Evolutionary conservation across 2,888 invertebrate genomes (phyloP).

Genomic region (Pyralis farinalis): DNA sequence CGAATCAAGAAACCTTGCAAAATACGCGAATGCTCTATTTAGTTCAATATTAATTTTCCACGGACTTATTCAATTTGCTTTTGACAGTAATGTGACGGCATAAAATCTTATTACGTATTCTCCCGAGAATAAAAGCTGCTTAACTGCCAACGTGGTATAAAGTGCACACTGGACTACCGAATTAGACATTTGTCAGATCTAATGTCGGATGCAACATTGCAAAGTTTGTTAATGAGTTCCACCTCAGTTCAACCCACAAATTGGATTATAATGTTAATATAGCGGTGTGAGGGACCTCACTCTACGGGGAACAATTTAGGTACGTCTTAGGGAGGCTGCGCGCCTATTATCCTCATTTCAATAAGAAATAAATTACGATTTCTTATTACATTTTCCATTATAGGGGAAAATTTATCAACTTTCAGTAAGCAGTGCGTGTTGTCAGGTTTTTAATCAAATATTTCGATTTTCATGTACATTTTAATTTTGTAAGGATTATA

Average conservation of each 20-base stretch:
- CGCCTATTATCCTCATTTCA: slow-evolving; percentile 77
- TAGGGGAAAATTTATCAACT: slow-evolving; percentile 68
- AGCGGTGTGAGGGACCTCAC: slow-evolving; percentile 53
- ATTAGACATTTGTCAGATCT: slow-evolving; percentile 36
- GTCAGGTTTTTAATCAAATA: slow-evolving; percentile 62
- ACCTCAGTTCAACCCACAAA: slow-evolving; percentile 64
- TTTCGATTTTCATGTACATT: too few species aligned
- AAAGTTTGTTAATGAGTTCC: slow-evolving; percentile 72
- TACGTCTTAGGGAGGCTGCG: slow-evolving; percentile 57
- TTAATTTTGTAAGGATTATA: too few species aligned
- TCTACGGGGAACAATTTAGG: slow-evolving; percentile 59
- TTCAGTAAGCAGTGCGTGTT: slow-evolving; percentile 60
- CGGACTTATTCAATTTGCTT: slow-evolving; percentile 47
- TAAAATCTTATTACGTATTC: slow-evolving; percentile 51
- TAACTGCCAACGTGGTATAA: slow-evolving; percentile 46
- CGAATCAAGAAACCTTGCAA: too few species aligned
- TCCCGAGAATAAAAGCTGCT: slow-evolving; percentile 36
- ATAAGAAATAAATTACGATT: slow-evolving; percentile 80
- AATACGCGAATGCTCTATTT: slow-evolving; percentile 7
- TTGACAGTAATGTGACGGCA: slow-evolving; percentile 52
- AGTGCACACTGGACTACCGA: slow-evolving; percentile 54
- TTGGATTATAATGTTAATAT: slow-evolving; percentile 78
- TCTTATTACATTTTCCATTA: slow-evolving; percentile 78
- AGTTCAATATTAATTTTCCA: slow-evolving; percentile 20
- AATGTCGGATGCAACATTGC: slow-evolving; percentile 69